These are phyloP conservation scores for Epizoanthus fatuus DNA, from an alignment of 92 coral and sea anemone genomes.

Conservation along the genomic window DNA sequence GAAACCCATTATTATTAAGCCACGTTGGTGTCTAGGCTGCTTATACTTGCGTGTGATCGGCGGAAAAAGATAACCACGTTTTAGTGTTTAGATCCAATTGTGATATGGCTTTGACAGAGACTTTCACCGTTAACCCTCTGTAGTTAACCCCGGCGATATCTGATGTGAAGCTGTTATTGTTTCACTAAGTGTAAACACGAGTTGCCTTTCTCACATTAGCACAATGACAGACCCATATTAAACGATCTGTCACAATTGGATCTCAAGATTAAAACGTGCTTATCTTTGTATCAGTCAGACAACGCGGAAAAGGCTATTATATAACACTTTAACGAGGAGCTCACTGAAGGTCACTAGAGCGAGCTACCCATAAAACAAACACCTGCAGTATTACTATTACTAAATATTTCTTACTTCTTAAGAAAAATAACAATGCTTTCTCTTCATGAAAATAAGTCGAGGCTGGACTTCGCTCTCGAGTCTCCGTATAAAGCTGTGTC, in stretches of 20 bases:
- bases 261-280: not conserved
- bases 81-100: constrained; percentile 4
- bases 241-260: not conserved
- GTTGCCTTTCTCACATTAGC: not conserved
- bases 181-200: not conserved
- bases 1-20: no score
- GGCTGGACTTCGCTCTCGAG: no score
- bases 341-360: no score
- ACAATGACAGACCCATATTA: not conserved
- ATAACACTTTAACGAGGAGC: not conserved
- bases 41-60: constrained; percentile 1
- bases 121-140: not conserved
- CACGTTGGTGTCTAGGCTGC: not conserved
- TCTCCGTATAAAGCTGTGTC: no score
- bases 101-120: constrained; percentile 8
- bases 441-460: no score
- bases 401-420: no score
- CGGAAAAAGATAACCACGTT: constrained; percentile 27
- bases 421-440: no score
- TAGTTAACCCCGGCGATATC: not conserved
- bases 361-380: no score
- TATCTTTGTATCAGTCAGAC: not conserved
- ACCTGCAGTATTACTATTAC: no score
- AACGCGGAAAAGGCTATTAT: not conserved
- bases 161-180: not conserved